Base-by-base conservation (phyloP, 2,113 vertebrate genomes). In the Tragelaphus strepsiceros region DNA sequence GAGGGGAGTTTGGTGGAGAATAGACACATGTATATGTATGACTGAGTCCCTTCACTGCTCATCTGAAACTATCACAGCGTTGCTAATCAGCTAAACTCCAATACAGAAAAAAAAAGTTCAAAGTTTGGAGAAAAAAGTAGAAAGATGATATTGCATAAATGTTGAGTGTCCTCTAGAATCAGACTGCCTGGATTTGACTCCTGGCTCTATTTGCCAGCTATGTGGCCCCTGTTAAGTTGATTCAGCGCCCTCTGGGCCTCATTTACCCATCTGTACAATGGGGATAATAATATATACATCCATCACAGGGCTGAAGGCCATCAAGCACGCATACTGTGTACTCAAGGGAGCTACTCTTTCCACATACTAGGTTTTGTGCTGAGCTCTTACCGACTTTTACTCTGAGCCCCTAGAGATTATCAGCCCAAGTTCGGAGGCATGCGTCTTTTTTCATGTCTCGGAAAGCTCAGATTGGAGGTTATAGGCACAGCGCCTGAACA, bases 391-490 rank as follows among this genome's bases (percentile, higher is more conserved):
- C 19, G 74, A 30, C 51, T 58, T 91, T 80, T 71, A 84, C 24
- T 5, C 51, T 16, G 61, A 89, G 14, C 10, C 30, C 62, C 32
- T 5, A 56, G 49, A 86, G 81, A 80, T 56, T 1, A 49, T 88
- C 53, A 35, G 15, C 46, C 21, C 30, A 49, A 4, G 3, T 74
- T 80, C 13, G 35, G 67, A 32, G 0, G 0, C 21, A 2, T 0
- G 7, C 13, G 5, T 78, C 77, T 82, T 32, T 77, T 30, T 35
- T 14, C n/a, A 24, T 1, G 16, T 35, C 56, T 82, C 32, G 2
- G 67, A 74, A 49, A 77, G 56, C 82, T 32, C 2, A 0, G 16
- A 19, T 28, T 19, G 24, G 43, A 62, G n/a, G 16, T 14, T 78
- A 9, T 15, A 5, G 6, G 86, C 58, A 46, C 35, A 85, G 71